Conservation (phyloP, 2,113 vertebrate genomes). For the Scytalopus superciliaris region DNA sequence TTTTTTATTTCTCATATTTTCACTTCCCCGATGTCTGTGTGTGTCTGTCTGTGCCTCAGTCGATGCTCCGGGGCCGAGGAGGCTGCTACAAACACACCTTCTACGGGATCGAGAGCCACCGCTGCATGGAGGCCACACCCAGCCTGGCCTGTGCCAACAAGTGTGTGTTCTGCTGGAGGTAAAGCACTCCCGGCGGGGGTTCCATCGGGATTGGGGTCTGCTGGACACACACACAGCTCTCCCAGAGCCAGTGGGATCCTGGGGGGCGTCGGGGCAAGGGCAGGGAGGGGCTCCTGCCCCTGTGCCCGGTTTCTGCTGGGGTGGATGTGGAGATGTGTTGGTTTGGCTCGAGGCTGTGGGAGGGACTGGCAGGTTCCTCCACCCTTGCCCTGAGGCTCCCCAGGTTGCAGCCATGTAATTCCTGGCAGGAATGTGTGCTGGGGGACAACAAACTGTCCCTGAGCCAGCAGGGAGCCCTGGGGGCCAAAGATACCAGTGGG, state of each 20-base stretch:
- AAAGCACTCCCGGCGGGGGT: neutral
- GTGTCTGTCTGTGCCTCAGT: slow-evolving; percentile 64
- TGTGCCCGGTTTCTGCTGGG: too few relatives aligned
- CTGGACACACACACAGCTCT: neutral
- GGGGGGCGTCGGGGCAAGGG: neutral
- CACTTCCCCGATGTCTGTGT: neutral
- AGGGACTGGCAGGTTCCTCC: too few relatives aligned
- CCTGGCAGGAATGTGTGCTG: too few relatives aligned
- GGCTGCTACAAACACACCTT: slow-evolving; percentile 98
- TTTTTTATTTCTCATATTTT: too few relatives aligned
- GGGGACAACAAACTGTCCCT: too few relatives aligned
- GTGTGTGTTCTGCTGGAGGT: slow-evolving; percentile 99
- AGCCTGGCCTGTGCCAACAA: slow-evolving; percentile 96
- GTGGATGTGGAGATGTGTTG: too few relatives aligned
- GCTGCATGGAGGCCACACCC: slow-evolving; percentile 95
- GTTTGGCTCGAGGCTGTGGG: too few relatives aligned
- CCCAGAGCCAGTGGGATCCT: neutral
- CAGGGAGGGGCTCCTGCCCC: too few relatives aligned
- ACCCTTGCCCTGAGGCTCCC: too few relatives aligned
- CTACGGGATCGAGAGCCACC: slow-evolving; percentile 94
- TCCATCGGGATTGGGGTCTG: neutral
- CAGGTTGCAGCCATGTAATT: too few relatives aligned
- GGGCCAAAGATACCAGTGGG: too few relatives aligned
- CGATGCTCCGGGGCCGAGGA: slow-evolving; percentile 92
- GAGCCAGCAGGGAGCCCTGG: too few relatives aligned